Percentiles rank a stretch among this genome's conserved stretches.
Evolutionary conservation across 2,888 invertebrate genomes (phyloP).

Genomic region (Rhingia campestris): DNA sequence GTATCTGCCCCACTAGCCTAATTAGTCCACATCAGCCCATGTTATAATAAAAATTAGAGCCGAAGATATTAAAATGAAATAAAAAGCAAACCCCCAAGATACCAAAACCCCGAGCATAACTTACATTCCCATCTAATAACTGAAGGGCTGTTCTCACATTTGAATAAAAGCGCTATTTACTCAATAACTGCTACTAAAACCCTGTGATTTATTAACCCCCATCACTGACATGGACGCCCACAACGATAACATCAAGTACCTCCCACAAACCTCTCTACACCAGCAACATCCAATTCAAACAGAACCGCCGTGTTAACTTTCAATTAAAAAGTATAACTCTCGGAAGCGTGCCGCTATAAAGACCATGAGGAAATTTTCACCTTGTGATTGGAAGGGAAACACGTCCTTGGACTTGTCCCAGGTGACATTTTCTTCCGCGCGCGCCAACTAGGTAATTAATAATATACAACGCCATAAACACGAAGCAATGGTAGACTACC

Average conservation of each 20-base stretch:
- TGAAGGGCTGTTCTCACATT: neutral
- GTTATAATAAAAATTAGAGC: no score
- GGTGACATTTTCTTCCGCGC: slow-evolving; percentile 43
- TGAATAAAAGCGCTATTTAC: no score
- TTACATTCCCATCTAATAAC: neutral
- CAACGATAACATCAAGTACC: neutral
- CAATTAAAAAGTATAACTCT: slow-evolving; percentile 26
- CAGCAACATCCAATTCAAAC: neutral
- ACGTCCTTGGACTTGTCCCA: slow-evolving; percentile 63
- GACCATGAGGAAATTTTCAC: slow-evolving; percentile 43
- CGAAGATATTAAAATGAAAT: no score
- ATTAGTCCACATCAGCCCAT: no score
- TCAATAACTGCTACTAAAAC: neutral
- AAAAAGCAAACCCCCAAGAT: neutral
- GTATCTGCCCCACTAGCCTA: neutral
- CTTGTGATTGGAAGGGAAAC: slow-evolving; percentile 49
- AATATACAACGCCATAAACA: neutral
- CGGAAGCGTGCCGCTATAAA: slow-evolving; percentile 12
- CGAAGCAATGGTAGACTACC: slow-evolving; percentile 2
- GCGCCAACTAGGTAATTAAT: slow-evolving; percentile 48
- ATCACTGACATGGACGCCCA: slow-evolving; percentile 1
- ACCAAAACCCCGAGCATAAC: slow-evolving; percentile 9
- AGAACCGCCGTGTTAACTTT: slow-evolving; percentile 35
- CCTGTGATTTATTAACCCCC: neutral
- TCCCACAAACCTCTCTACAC: neutral